These are phyloP conservation scores for Cataglyphis albicans DNA, from an alignment of 2,888 invertebrate species.

Conservation along the genomic window DNA sequence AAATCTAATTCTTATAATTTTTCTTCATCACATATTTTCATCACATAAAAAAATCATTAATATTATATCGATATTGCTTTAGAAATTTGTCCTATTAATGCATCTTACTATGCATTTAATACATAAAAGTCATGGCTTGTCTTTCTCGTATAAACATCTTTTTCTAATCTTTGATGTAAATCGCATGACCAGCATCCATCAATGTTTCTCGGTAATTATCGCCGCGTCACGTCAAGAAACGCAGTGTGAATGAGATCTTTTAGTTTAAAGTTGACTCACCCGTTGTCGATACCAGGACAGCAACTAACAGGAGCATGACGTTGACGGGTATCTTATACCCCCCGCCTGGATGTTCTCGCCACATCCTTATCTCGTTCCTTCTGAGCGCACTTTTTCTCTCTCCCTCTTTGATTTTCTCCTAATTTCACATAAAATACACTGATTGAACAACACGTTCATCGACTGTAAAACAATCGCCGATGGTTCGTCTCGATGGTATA, in stretches of 20 bases:
- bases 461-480: constrained; percentile 12
- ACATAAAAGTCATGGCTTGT: constrained; percentile 23
- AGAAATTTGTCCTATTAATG: neutral
- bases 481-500: constrained; percentile 25
- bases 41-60: neutral
- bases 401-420: constrained; percentile 73
- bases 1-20: constrained; percentile 8
- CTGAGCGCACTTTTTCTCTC: constrained; percentile 66
- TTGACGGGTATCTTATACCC: constrained; percentile 72
- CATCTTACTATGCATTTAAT: neutral
- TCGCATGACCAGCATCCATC: neutral
- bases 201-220: constrained; percentile 38
- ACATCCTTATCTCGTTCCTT: constrained; percentile 79
- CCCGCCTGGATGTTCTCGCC: constrained; percentile 82
- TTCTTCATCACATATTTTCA: neutral
- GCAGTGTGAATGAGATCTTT: constrained; percentile 47
- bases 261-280: constrained; percentile 76
- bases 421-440: constrained; percentile 69
- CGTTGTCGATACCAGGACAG: constrained; percentile 77
- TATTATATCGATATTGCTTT: neutral
- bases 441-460: constrained; percentile 49
- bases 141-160: neutral
- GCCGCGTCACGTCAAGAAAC: constrained; percentile 28
- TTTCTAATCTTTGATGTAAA: neutral
- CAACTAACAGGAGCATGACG: constrained; percentile 75